Evolutionary conservation across 2,113 vertebrate genomes (phyloP), one percentile per base, ranked within the genome.

Genomic region (Trachemys scripta): DNA sequence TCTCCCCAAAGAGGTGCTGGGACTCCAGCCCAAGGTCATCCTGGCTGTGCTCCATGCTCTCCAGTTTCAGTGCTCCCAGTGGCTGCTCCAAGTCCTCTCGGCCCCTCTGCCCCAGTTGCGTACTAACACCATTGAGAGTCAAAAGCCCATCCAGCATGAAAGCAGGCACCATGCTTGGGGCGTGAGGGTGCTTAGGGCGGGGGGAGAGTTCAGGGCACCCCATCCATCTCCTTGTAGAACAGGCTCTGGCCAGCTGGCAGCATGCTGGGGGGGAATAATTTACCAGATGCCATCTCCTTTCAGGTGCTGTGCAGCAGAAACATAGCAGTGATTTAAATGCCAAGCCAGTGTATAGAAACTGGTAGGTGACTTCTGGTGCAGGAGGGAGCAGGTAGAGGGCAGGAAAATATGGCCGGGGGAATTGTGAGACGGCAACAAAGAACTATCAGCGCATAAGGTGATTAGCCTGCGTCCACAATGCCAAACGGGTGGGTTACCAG

Each of bases 1-100:
- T 50, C 5, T 5, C 0, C 5, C 35, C 0, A 0, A 1, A 3
- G 19, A 35, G 62, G 6, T 25, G 62, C 69, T 72, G n/a, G 69
- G 69, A 38, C 27, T 62, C 59, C 29, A 29, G 13, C 29, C 59
- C 25, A 59, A 59, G 24, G 25, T 11, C 24, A 69, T 42, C 5
- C 50, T 1, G 3, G 49, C 54, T 16, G 5, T 3, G 1, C 75
- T 3, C 1, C 0, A 2, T 42, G 1, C 45, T 10, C 29, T 16
- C 1, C 45, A 89, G 22, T 49, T 65, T 29, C 25, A 42, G 0
- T 47, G 2, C 0, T 1, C 49, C 31, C 62, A n/a, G 31, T 35
- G 16, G 29, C 62, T 35, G 35, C 14, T 72, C 69, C n/a, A 72
- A n/a, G 20, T 42, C 16, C 69, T 72, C 69, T 53, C 9, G 0